Conservation (phyloP, 2,113 vertebrate species). For the Grammomys surdaster region DNA sequence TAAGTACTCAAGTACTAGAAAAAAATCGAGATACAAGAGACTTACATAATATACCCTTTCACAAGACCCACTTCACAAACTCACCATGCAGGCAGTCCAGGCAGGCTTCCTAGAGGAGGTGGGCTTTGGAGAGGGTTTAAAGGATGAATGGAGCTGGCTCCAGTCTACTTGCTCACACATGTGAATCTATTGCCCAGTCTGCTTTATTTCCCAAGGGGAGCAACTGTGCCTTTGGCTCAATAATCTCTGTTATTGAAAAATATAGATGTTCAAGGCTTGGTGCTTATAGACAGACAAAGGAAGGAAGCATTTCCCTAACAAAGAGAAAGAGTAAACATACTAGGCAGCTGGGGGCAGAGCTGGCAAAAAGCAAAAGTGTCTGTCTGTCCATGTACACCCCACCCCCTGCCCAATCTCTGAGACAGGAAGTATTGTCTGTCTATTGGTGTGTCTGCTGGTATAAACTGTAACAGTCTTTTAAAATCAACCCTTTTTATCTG, state of each 20-base stretch:
- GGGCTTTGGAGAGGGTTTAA: slow-evolving; percentile 14
- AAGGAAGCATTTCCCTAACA: neutral
- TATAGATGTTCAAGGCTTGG: neutral
- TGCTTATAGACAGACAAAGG: neutral
- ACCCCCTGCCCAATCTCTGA: neutral
- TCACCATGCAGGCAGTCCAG: neutral
- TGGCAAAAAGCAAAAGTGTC: neutral
- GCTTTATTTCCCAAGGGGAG: neutral
- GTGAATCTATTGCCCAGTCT: neutral
- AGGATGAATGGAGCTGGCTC: neutral
- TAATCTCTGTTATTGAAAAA: neutral
- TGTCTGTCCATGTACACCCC: neutral
- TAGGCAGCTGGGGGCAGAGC: accelerated
- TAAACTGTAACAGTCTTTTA: slow-evolving; percentile 23
- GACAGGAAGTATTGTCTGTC: slow-evolving; percentile 42
- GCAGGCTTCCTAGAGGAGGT: slow-evolving; percentile 27
- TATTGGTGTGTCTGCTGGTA: neutral
- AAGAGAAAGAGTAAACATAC: neutral
- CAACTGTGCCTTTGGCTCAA: neutral
- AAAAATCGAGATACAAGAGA: neutral
- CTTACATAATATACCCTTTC: neutral
- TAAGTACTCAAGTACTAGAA: neutral
- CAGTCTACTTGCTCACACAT: neutral
- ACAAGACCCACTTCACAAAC: neutral
- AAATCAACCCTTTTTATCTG: slow-evolving; percentile 47